Base-by-base conservation (phyloP, 2,113 vertebrate genomes). In the Phylloscopus trochilus region DNA sequence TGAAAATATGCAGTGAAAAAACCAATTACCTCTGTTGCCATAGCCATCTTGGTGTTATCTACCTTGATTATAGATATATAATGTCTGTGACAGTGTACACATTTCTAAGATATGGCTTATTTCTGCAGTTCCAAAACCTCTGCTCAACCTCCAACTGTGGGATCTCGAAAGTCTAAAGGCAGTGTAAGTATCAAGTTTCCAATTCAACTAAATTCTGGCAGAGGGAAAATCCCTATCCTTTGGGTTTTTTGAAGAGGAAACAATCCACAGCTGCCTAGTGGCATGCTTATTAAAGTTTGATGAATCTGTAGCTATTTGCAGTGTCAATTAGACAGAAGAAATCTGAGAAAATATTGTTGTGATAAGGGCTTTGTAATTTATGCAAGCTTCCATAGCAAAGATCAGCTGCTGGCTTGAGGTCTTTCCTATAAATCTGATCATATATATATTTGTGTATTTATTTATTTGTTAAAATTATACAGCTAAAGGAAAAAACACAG, bases 101-200 rank as follows among this genome's bases (percentile, higher is more conserved):
- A 82, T 37, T 62, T 95, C 49, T 97, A 90, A 97, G 63, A 49
- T 87, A 26, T 15, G 47, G 41, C 74, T 97, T 97, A n/a, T 97
- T 97, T 97, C 94, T 92, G 17, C 97, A 99, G 99, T 62, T 98
- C 98, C 85, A 99, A 99, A 97, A 97, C 98, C 33, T 98, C 97
- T 37, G 99, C 98, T 15, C 96, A 99, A 13, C 99, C 99, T 52
- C 99, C 98, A 0, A 97, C 98, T 95, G 98, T 97, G 91, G 98
- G 98, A 98, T 98, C 97, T 91, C 97, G 97, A 74, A 99, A 98
- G 91, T 98, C 98, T 90, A 99, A 98, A 93, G 98, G 98, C 97
- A 98, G 98, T 41, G 99, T 99, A 98, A 99, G 99, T 98, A 97
- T 83, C 47, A 81, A 67, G 90, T 73, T 90, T 76, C 39, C 47